Base-by-base conservation (phyloP, 1,140 invertebrate species). In the Plutomurus gul region DNA sequence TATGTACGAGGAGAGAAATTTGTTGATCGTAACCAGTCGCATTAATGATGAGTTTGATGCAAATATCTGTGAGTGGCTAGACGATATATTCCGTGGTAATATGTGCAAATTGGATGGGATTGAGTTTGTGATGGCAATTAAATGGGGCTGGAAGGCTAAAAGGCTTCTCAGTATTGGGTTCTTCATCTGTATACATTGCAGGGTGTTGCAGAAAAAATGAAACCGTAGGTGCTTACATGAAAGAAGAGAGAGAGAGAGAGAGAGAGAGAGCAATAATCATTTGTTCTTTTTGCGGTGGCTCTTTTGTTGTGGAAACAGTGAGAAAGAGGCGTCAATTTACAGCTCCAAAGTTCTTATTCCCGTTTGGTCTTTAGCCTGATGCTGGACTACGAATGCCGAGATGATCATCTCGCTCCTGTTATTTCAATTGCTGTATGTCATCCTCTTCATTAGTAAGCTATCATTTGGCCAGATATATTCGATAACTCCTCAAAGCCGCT, bases 251-350 rank as follows among this genome's bases (percentile, higher is more conserved):
- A 22, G 27, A 8, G 25, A 25, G 22, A 56, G 22, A 8, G 51
- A 65, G 56, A n/a, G 56, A 65, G 56, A 65, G 56, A 33, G 56
- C 36, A 27, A 65, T 65, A 27, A 65, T 30, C 27, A 65, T 65
- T 65, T 30, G 6, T 36, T 60, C 27, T 65, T 65, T 65, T 16
- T 65, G 56, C 56, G 56, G 56, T 30, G 10, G 16, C 56, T 65
- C 56, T 65, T 65, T 65, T 65, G 56, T 65, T n/a, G 27, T 30
- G 30, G 13, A 46, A 22, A 74, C 16, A 79, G 78, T 79, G 78
- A 79, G 40, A 75, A 74, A 76, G 78, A 79, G 78, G 78, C 78
- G 78, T 79, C 72, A 75, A 79, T 79, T 79, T 71, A 79, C 22
- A 27, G 51, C 75, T 77, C 43, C 36, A 47, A 70, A 80, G 25